These are phyloP conservation scores for Fringilla coelebs DNA, from an alignment of 2,797 vertebrate genomes.

Conservation along the genomic window DNA sequence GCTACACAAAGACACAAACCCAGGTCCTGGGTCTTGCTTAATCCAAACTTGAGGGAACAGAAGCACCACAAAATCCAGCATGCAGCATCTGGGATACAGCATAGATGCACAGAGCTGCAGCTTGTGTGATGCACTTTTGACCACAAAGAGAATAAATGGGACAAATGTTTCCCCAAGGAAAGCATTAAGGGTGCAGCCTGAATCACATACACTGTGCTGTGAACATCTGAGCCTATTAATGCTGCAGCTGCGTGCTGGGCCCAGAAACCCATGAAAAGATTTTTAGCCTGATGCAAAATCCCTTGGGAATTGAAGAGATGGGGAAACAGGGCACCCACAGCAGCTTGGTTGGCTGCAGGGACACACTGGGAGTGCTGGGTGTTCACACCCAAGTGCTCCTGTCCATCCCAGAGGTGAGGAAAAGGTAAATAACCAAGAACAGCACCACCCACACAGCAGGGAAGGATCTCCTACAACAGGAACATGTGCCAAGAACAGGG, in stretches of 20 bases:
- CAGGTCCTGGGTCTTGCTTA: not conserved
- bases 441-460: not conserved
- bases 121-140: not conserved
- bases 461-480: not conserved
- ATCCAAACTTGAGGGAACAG: not conserved
- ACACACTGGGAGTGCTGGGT: no score
- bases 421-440: not conserved
- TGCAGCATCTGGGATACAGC: not conserved
- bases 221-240: accelerated
- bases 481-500: accelerated
- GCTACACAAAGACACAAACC: not conserved
- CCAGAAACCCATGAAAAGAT: not conserved
- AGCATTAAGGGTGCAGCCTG: not conserved
- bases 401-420: not conserved
- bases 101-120: not conserved
- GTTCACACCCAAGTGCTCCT: not conserved
- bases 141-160: not conserved
- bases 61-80: not conserved
- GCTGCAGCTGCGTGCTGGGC: not conserved
- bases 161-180: not conserved
- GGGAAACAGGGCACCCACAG: not conserved
- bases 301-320: not conserved
- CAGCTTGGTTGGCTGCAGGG: not conserved
- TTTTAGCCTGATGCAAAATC: not conserved
- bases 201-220: not conserved